These are phyloP conservation scores for Chaenogobius annularis DNA, from an alignment of 2,113 vertebrate species.

Conservation along the genomic window DNA sequence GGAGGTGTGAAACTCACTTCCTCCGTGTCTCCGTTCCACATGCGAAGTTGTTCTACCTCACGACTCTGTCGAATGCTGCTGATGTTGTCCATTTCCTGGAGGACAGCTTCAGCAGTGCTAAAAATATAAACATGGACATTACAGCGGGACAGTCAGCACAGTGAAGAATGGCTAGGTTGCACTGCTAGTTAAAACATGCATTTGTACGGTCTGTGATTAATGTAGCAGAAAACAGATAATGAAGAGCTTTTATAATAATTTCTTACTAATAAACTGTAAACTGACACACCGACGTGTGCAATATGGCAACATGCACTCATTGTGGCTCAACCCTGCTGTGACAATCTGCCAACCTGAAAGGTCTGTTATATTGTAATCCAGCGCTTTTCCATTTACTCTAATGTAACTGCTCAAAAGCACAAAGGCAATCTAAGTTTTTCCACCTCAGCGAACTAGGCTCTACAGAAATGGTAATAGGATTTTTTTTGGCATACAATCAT, in stretches of 20 bases:
- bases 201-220: neutral
- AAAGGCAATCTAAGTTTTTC: neutral
- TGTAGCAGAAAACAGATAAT: neutral
- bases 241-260: neutral
- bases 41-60: slow-evolving; percentile 95
- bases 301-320: neutral
- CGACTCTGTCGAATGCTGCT: slow-evolving; percentile 92
- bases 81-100: slow-evolving; percentile 99
- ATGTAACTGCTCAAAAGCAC: neutral
- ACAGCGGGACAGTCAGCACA: neutral
- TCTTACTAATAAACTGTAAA: neutral
- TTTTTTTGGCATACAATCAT: too few species aligned
- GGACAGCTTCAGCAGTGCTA: slow-evolving; percentile 96
- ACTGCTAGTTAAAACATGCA: neutral
- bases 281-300: neutral
- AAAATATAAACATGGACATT: neutral
- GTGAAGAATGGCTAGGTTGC: neutral
- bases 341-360: neutral
- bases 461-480: too few species aligned
- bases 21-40: slow-evolving; percentile 96
- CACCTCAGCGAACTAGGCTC: too few species aligned
- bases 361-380: neutral
- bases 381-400: neutral
- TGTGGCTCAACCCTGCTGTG: neutral
- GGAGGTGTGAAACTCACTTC: slow-evolving; percentile 79